phyloP scores from a whole-genome alignment of 2,888 invertebrate species.

The Acholoe squamosa region DNA sequence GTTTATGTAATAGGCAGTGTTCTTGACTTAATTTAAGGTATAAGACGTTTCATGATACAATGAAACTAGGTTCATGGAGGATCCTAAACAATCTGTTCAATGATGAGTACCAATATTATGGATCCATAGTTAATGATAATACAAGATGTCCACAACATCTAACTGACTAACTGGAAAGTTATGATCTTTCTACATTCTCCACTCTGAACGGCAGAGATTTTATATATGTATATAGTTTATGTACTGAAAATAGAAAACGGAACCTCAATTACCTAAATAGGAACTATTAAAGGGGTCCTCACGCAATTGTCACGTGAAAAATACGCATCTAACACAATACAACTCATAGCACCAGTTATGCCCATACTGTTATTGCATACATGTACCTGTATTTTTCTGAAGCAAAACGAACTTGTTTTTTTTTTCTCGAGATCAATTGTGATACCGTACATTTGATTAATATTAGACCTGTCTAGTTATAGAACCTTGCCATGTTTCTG shows the following conservation, averaged over 20 bases:
- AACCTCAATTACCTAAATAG: background rate
- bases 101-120: background rate
- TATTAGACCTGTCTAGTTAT: conserved; percentile 16
- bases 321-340: background rate
- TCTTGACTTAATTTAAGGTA: background rate
- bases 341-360: background rate
- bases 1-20: background rate
- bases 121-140: background rate
- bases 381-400: no score
- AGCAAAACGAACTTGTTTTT: no score
- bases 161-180: background rate
- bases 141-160: background rate
- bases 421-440: background rate
- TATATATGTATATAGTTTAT: conserved; percentile 36
- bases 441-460: background rate
- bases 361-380: no score
- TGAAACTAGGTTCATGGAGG: no score
- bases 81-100: background rate
- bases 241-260: background rate
- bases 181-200: background rate
- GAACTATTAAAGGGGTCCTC: background rate
- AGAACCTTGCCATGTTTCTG: conserved; percentile 12
- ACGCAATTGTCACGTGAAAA: background rate
- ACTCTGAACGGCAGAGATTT: background rate
- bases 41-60: no score